phyloP scores from a whole-genome alignment of 2,113 vertebrate species.

The Tautogolabrus adspersus region DNA sequence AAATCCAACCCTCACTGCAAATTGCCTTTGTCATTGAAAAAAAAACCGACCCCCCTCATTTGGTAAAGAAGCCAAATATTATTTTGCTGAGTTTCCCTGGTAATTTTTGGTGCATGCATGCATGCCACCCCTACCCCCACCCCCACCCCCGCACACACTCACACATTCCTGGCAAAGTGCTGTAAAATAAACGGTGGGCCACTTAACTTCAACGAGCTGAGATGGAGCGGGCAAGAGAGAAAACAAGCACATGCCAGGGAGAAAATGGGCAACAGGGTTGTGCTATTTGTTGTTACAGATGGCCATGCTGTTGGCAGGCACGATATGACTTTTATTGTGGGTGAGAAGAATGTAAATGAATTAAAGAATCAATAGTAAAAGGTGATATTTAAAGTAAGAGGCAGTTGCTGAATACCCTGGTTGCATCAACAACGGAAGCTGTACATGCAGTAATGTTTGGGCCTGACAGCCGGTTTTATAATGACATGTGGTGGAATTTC shows the following conservation, averaged over 20 bases:
- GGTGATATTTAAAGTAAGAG: slow-evolving; percentile 12
- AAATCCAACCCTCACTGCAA: slow-evolving; percentile 54
- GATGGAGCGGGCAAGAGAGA: slow-evolving; percentile 56
- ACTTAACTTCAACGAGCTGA: slow-evolving; percentile 53
- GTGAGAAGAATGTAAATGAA: slow-evolving; percentile 4
- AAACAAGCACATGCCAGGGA: slow-evolving; percentile 68
- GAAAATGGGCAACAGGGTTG: slow-evolving; percentile 45
- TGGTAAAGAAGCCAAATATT: slow-evolving; percentile 44
- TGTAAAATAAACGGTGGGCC: slow-evolving; percentile 73
- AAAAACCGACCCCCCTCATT: slow-evolving; percentile 4
- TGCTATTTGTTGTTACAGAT: slow-evolving; percentile 72
- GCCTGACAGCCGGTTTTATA: too few relatives aligned
- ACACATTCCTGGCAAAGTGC: slow-evolving; percentile 74
- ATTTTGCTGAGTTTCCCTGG: slow-evolving; percentile 58
- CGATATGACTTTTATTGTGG: slow-evolving; percentile 25
- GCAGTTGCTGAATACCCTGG: neutral
- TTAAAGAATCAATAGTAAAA: neutral
- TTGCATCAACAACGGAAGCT: too few relatives aligned
- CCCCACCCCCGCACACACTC: too few relatives aligned
- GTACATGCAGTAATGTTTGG: too few relatives aligned
- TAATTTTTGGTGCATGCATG: slow-evolving; percentile 51
- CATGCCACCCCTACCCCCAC: neutral
- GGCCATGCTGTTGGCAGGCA: slow-evolving; percentile 48
- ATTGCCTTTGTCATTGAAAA: slow-evolving; percentile 64
- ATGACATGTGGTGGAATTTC: too few relatives aligned